Conservation (phyloP, 2,797 vertebrate species). For the Halcyon badia region DNA sequence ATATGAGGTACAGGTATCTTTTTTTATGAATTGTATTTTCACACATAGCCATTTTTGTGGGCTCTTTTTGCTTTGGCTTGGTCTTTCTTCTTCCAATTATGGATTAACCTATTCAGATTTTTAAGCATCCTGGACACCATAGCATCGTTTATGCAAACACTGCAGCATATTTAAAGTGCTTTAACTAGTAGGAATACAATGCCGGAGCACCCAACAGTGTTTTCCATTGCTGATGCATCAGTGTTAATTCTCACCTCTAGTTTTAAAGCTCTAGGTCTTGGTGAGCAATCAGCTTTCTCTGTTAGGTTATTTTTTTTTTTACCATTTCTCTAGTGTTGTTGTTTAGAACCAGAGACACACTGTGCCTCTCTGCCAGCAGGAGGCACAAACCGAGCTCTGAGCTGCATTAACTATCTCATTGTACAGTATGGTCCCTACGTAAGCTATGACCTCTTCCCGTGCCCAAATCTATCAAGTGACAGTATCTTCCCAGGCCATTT, state of each 20-base stretch:
- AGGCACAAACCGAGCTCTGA: not conserved
- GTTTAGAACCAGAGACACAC: not conserved
- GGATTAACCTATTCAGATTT: not conserved
- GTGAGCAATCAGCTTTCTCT: not conserved
- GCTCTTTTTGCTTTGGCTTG: too few relatives aligned
- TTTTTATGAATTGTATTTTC: not conserved
- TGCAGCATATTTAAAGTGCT: not conserved
- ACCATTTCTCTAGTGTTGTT: not conserved
- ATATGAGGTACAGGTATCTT: not conserved
- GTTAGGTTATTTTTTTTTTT: not conserved
- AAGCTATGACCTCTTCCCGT: not conserved
- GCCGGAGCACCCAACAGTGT: not conserved
- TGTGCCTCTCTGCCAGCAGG: not conserved
- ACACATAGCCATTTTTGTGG: not conserved
- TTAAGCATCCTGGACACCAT: not conserved
- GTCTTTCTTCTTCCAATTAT: not conserved
- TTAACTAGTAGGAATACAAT: not conserved
- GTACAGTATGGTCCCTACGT: fast-evolving
- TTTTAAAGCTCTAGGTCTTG: not conserved
- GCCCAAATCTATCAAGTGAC: not conserved
- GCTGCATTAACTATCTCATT: not conserved
- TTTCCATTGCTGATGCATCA: not conserved
- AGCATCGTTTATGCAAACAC: not conserved
- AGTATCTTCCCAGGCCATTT: not conserved
- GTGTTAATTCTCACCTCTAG: not conserved